Evolutionary conservation across 1,140 invertebrate species (phyloP), one percentile per base, ranked within the genome.

Genomic region (Drosophila sp.): DNA sequence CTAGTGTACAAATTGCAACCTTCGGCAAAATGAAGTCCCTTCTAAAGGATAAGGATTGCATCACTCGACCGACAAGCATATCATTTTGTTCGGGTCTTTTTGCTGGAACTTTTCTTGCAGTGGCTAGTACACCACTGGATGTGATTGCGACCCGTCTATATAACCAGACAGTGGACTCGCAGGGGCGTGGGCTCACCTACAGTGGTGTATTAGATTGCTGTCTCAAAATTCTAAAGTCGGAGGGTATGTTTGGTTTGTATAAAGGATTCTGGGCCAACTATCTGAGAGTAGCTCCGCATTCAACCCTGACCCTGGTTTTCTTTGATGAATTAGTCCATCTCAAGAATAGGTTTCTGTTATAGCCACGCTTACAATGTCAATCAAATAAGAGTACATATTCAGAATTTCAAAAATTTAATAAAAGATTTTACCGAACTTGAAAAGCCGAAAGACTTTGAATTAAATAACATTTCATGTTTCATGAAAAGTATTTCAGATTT

Each of bases 401-500:
- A 6, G 23, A 27, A 8, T 25, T 27, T 54, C 17, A 17, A 17
- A 17, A 17, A 17, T 17, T 17, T 17, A 17, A 17, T 17, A 17
- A 17, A 17, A 17, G 17, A 17, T 17, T 17, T 17, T 17, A 17
- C 17, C 17, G 17, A 17, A 17, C 17, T 17, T 17, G 17, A 17
- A 17, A 17, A 17, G 17, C 17, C 17, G 17, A 17, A 17, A 17
- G 17, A 17, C 17, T 17, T 17, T 17, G 25, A 50, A 41, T 8
- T 30, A 55, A 11, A 11, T 55, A 29, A 55, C 27, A 55, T 35
- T 6, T 23, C 23, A 6, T 47, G 1, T 25, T 11, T 38, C 11
- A 17, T 25, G 10, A 50, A 27, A 50, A 27, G 23, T 41, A 66
- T 58, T 73, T 57, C 50, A 50, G 7, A 2, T 11, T 38, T 74